phyloP scores from a whole-genome alignment of 2,113 vertebrate species.

The Mugil cephalus region DNA sequence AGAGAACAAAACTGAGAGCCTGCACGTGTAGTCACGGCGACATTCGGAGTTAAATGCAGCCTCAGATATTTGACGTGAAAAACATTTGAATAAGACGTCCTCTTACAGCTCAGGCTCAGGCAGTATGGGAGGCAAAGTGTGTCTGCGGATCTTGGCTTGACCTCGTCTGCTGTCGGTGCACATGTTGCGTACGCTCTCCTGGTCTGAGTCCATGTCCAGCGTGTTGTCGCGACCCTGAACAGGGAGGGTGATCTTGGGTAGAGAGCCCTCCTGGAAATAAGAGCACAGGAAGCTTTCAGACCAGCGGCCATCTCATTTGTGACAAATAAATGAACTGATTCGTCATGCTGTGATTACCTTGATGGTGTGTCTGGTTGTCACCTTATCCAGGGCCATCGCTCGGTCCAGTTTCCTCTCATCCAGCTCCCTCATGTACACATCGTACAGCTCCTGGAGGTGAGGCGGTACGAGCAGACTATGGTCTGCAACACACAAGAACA shows the following conservation, averaged over 20 bases:
- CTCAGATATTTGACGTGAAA: background rate
- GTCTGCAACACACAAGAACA: conserved; percentile 76
- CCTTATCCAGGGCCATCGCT: conserved; percentile 84
- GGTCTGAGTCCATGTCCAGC: conserved; percentile 86
- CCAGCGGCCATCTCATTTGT: background rate
- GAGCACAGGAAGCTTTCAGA: background rate
- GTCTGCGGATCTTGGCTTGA: conserved; percentile 67
- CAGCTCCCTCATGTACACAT: conserved; percentile 86
- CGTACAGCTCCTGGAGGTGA: conserved; percentile 89
- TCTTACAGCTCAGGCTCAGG: conserved; percentile 84
- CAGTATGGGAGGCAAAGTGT: conserved; percentile 86
- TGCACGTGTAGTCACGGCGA: too few relatives aligned
- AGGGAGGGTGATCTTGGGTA: conserved; percentile 82
- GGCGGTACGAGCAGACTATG: conserved; percentile 87
- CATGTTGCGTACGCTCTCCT: conserved; percentile 83
- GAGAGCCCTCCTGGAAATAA: conserved; percentile 81
- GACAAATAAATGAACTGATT: background rate
- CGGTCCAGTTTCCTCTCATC: conserved; percentile 87
- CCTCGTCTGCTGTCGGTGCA: conserved; percentile 74
- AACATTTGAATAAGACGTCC: background rate
- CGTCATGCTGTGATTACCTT: conserved; percentile 77
- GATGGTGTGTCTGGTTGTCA: conserved; percentile 81
- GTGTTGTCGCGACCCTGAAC: conserved; percentile 70
- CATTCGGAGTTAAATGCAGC: too few relatives aligned
- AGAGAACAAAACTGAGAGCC: background rate